Percentiles rank a stretch among this genome's conserved stretches.
Conservation (phyloP, 2,797 vertebrate genomes). For the Parauchenoglanis ngamensis region DNA sequence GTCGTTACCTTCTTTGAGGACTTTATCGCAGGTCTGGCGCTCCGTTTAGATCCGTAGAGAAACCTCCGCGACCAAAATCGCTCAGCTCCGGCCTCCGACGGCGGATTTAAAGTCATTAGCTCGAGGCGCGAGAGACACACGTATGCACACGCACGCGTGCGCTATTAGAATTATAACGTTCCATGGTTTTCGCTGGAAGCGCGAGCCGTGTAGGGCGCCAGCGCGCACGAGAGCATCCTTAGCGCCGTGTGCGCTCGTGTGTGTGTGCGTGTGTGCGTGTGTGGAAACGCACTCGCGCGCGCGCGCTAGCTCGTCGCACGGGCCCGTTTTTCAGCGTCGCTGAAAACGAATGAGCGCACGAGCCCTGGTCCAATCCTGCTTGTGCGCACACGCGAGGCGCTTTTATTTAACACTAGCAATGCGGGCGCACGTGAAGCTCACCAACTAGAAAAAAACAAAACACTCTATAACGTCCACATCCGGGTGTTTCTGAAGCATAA, state of each 20-base stretch:
- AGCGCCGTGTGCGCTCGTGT: background rate
- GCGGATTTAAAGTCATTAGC: conserved; percentile 62
- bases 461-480: background rate
- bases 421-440: background rate
- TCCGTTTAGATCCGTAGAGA: conserved; percentile 58
- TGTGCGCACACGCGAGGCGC: background rate
- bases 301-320: background rate
- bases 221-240: conserved; percentile 65
- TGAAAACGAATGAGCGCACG: background rate
- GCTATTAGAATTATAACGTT: conserved; percentile 61
- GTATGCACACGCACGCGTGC: background rate
- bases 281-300: conserved; percentile 6
- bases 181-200: conserved; percentile 62
- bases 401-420: background rate
- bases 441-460: background rate
- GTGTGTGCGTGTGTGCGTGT: background rate
- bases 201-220: conserved; percentile 61
- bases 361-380: background rate
- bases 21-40: conserved; percentile 61
- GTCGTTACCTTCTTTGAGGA: conserved; percentile 70
- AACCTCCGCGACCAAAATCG: conserved; percentile 60
- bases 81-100: conserved; percentile 61
- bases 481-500: background rate
- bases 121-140: conserved; percentile 60
- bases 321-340: background rate